Conservation (phyloP, 1,140 invertebrate genomes). For the Rhopalosiphum padi region DNA sequence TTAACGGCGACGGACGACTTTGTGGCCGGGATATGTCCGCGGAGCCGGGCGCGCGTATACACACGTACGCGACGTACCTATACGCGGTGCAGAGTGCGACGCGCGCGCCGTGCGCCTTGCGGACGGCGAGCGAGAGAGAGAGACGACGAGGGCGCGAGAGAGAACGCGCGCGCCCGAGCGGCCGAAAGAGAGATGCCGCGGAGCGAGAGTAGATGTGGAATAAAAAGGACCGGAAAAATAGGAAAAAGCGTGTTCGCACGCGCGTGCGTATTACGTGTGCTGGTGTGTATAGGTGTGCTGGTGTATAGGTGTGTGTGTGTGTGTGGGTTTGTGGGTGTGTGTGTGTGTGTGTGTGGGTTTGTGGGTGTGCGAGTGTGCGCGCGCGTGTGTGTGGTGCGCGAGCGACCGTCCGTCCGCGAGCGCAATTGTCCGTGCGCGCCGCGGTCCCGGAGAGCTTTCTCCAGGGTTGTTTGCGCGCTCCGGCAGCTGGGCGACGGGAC, state of each 20-base stretch:
- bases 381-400: background rate
- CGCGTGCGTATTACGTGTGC: background rate
- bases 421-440: background rate
- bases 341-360: background rate
- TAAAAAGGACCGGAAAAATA: constrained; percentile 15
- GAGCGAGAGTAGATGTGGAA: background rate
- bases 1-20: background rate
- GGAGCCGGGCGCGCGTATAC: constrained; percentile 7
- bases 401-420: background rate
- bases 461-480: constrained; percentile 52
- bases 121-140: background rate
- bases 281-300: background rate
- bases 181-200: background rate
- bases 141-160: background rate
- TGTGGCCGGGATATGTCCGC: background rate
- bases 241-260: constrained; percentile 1
- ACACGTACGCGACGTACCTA: background rate
- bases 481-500: constrained; percentile 54
- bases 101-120: background rate
- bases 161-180: background rate
- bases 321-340: background rate
- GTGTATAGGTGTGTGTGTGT: background rate
- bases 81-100: background rate
- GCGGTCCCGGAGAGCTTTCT: constrained; percentile 56
- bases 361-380: background rate